A percentile compares a stretch with the other conserved stretches of the same genome.
Evolutionary conservation across 2,797 vertebrate species (phyloP).

Genomic region (Parauchenoglanis punctatus): DNA sequence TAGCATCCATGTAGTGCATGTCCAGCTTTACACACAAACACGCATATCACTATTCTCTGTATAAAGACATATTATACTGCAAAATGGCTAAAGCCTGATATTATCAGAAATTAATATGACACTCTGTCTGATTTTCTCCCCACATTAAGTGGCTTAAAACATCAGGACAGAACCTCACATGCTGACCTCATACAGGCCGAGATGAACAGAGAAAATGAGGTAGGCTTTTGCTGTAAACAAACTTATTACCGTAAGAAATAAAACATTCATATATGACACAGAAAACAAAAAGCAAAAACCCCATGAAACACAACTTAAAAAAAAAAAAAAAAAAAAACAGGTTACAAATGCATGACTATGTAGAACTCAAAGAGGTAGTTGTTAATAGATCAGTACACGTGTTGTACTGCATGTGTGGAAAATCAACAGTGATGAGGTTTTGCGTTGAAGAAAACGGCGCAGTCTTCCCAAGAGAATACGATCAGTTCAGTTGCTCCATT

Average conservation of each 20-base stretch:
- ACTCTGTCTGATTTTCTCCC: neutral
- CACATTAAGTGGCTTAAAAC: neutral
- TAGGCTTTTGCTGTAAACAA: slow-evolving; percentile 98
- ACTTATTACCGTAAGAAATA: slow-evolving; percentile 63
- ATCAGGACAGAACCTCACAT: slow-evolving; percentile 3
- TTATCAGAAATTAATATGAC: neutral
- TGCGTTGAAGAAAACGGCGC: slow-evolving; percentile 73
- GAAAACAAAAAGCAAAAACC: slow-evolving; percentile 70
- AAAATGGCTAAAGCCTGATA: neutral
- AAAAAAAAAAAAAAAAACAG: slow-evolving; percentile 62
- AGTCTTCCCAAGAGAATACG: slow-evolving; percentile 64
- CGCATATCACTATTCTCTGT: neutral
- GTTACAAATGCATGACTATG: slow-evolving; percentile 73
- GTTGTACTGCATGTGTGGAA: slow-evolving; percentile 60
- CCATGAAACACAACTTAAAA: slow-evolving; percentile 70
- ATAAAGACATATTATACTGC: neutral
- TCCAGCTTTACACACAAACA: slow-evolving; percentile 9
- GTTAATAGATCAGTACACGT: slow-evolving; percentile 84
- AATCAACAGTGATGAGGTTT: slow-evolving; percentile 80
- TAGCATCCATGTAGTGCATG: neutral
- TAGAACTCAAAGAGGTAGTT: slow-evolving; percentile 95
- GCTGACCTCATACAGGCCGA: slow-evolving; percentile 18
- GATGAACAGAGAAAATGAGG: slow-evolving; percentile 81
- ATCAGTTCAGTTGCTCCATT: slow-evolving; percentile 82
- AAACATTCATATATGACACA: slow-evolving; percentile 67